phyloP scores from a whole-genome alignment of 2,797 vertebrate genomes.

The Petrocephalus sullivani region DNA sequence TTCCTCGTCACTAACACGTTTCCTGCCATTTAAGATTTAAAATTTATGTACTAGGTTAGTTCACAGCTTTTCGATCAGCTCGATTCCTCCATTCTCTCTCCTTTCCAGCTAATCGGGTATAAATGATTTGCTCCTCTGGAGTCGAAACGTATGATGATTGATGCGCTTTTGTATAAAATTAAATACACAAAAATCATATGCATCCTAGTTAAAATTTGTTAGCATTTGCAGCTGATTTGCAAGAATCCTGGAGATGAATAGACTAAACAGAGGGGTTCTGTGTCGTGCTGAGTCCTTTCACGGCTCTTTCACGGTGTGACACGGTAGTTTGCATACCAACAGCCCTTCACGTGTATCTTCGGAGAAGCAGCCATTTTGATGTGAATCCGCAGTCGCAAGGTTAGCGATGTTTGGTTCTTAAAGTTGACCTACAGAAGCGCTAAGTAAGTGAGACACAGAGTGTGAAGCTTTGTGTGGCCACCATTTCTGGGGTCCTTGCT shows the following conservation, averaged over 20 bases:
- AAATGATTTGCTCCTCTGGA: neutral
- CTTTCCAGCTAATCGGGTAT: conserved; percentile 21
- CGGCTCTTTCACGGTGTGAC: neutral
- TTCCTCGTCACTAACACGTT: conserved; percentile 79
- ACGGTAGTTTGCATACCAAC: conserved; percentile 1
- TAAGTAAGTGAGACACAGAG: neutral
- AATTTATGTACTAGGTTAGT: conserved; percentile 54
- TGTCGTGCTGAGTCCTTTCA: neutral
- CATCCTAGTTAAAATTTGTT: neutral
- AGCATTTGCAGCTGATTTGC: neutral
- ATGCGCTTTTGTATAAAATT: neutral
- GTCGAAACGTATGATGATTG: neutral
- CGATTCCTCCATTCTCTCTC: neutral
- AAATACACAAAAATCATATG: neutral
- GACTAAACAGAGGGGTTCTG: neutral
- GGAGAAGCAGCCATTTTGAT: conserved; percentile 1
- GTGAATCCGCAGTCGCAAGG: neutral
- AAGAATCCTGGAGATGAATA: neutral
- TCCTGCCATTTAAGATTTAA: conserved; percentile 74
- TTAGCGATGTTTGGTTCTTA: neutral
- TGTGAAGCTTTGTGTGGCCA: neutral
- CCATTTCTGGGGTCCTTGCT: neutral
- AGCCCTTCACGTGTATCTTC: neutral
- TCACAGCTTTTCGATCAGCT: conserved; percentile 36
- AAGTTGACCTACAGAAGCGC: neutral